Evolutionary conservation across 2,113 vertebrate genomes (phyloP).

Genomic region (Gasterosteus aculeatus): DNA sequence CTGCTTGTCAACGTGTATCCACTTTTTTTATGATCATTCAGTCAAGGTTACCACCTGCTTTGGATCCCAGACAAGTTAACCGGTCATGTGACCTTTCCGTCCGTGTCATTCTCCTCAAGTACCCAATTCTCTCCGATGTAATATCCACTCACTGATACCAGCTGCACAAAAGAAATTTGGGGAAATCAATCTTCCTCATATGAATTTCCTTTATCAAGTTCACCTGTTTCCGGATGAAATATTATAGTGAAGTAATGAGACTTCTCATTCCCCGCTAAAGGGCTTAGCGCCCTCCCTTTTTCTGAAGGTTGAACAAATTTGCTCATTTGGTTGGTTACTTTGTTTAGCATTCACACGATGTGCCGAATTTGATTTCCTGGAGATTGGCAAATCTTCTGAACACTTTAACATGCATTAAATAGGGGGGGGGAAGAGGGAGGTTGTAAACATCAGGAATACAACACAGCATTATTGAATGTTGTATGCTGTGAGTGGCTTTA

Average conservation of each 20-base stretch:
- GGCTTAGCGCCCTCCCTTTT: slow-evolving; percentile 26
- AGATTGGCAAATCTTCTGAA: slow-evolving; percentile 30
- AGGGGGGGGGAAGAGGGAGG: too few relatives aligned
- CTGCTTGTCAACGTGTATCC: slow-evolving; percentile 49
- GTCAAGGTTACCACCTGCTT: slow-evolving; percentile 61
- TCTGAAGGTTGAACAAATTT: slow-evolving; percentile 55
- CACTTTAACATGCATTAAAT: slow-evolving; percentile 37
- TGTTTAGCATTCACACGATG: slow-evolving; percentile 38
- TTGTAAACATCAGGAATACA: slow-evolving; percentile 29
- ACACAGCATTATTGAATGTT: slow-evolving; percentile 30
- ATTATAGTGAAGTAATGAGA: slow-evolving; percentile 41
- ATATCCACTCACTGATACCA: slow-evolving; percentile 65
- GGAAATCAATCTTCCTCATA: slow-evolving; percentile 74
- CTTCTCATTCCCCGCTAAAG: slow-evolving; percentile 43
- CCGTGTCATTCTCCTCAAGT: slow-evolving; percentile 59
- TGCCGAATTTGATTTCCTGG: slow-evolving; percentile 43
- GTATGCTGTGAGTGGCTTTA: slow-evolving; percentile 24
- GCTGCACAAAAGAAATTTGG: slow-evolving; percentile 66
- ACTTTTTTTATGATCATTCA: slow-evolving; percentile 34
- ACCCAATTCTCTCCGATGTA: slow-evolving; percentile 51
- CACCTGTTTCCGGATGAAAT: slow-evolving; percentile 67
- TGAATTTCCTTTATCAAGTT: slow-evolving; percentile 67
- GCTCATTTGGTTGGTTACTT: slow-evolving; percentile 54
- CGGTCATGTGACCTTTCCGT: slow-evolving; percentile 51
- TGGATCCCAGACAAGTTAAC: slow-evolving; percentile 61